Evolutionary conservation across 2,797 vertebrate genomes (phyloP).

Genomic region (Cossypha polioptera): DNA sequence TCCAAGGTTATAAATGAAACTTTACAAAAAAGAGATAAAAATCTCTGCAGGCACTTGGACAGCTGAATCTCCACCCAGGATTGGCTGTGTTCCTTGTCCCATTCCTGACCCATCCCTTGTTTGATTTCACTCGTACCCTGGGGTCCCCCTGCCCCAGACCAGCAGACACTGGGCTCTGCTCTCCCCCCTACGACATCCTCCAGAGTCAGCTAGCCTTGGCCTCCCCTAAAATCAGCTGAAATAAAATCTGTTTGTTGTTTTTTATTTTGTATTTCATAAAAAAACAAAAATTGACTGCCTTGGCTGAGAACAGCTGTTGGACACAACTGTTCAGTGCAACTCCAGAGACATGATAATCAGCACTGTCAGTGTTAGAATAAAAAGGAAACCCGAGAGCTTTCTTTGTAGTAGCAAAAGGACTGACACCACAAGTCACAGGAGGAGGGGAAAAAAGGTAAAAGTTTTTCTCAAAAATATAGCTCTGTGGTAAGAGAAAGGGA

Average conservation of each 20-base stretch:
- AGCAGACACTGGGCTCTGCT: neutral
- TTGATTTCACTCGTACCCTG: neutral
- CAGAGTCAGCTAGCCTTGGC: neutral
- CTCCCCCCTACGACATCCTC: neutral
- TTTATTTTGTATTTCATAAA: conserved; percentile 59
- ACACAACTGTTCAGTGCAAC: conserved; percentile 30
- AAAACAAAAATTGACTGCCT: neutral
- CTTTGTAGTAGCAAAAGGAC: conserved; percentile 51
- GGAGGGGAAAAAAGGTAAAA: neutral
- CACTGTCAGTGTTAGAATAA: conserved; percentile 1
- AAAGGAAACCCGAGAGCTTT: neutral
- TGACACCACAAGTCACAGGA: conserved; percentile 33
- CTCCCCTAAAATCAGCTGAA: neutral
- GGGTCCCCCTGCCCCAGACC: neutral
- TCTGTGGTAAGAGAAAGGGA: conserved; percentile 35
- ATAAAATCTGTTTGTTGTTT: neutral
- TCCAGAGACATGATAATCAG: neutral
- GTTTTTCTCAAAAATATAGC: conserved; percentile 70
- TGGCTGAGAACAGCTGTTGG: neutral
- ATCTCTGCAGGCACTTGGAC: neutral
- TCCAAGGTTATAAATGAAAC: neutral
- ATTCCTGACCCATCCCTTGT: neutral
- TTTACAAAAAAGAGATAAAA: neutral
- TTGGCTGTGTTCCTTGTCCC: rapidly evolving
- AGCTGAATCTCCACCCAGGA: too few species aligned